Evolutionary conservation across 2,888 invertebrate genomes (phyloP), one percentile per base, ranked within the genome.

Genomic region (Tribolium freemani): DNA sequence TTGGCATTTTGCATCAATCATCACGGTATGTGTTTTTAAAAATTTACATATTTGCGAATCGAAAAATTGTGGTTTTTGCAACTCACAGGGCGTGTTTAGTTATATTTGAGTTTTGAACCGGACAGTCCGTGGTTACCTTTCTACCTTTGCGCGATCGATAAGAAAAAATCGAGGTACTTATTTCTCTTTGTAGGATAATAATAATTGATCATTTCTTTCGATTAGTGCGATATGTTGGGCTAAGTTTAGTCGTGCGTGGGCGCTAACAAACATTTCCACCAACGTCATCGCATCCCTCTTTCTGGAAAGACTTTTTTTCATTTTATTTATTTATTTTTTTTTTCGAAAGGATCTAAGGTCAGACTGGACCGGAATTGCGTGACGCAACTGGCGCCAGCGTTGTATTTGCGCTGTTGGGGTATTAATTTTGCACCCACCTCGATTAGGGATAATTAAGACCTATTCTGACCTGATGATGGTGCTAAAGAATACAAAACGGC

Each of bases 361-460:
- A 54, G 64, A 53, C 64, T 11, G 54, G 64, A 54, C 64, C 64
- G 54, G 64, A 54, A 54, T 64, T 64, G 64, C 64, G 64, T 64
- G 64, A 64, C 64, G 64, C 64, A 64, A 64, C 53, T 54, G 64
- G 64, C 64, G 64, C 64, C 64, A 64, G 63, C n/a, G 16, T 21
- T 64, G 64, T 64, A 64, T 54, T 64, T 64, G 64, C 64, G 64
- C 44, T 54, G 53, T 53, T 64, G 13, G 45, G 53, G 64, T 53
- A 64, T 64, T 64, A 64, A 64, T 64, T 64, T 64, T 64, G 64
- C 64, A 64, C 64, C 20, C 21, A 38, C 26, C 53, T 54, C 64
- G 53, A 64, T 64, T 64, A 64, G 10, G 64, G 21, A 8, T 53
- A 45, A 64, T 64, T 64, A 64, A 38, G 38, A n/a, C n/a, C n/a